Evolutionary conservation across 2,797 vertebrate species (phyloP).

Genomic region (Rousettus madagascariensis): DNA sequence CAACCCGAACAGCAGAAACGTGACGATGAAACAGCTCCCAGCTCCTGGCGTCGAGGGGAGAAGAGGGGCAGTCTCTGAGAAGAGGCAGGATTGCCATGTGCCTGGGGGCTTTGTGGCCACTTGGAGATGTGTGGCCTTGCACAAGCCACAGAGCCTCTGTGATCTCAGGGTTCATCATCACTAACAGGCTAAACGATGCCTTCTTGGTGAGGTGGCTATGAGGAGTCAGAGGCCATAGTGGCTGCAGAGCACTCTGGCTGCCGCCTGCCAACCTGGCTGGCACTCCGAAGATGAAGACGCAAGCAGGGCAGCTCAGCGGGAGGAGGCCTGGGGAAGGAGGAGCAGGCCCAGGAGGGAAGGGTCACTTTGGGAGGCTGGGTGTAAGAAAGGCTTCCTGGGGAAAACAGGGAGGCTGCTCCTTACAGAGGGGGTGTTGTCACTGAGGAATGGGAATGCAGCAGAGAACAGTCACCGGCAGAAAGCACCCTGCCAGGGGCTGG

Average conservation of each 20-base stretch:
- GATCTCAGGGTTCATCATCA: neutral
- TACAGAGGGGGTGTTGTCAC: neutral
- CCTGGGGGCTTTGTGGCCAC: neutral
- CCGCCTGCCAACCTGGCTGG: neutral
- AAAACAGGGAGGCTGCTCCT: neutral
- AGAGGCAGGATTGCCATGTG: neutral
- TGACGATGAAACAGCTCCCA: neutral
- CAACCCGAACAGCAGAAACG: neutral
- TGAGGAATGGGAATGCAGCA: neutral
- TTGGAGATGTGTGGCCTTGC: neutral
- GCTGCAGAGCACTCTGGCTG: neutral
- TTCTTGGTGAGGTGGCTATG: neutral
- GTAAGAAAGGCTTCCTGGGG: neutral
- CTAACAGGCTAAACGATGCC: neutral
- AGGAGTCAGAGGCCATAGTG: neutral
- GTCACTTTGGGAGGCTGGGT: neutral
- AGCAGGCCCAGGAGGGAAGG: neutral
- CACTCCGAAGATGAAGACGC: fast-evolving
- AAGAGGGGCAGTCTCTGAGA: neutral
- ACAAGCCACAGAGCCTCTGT: neutral
- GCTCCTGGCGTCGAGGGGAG: neutral
- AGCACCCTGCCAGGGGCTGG: neutral
- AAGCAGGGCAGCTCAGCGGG: neutral
- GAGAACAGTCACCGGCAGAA: neutral
- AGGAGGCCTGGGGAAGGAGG: neutral